Evolutionary conservation across 2,113 vertebrate species (phyloP).

Genomic region (Scortum barcoo): DNA sequence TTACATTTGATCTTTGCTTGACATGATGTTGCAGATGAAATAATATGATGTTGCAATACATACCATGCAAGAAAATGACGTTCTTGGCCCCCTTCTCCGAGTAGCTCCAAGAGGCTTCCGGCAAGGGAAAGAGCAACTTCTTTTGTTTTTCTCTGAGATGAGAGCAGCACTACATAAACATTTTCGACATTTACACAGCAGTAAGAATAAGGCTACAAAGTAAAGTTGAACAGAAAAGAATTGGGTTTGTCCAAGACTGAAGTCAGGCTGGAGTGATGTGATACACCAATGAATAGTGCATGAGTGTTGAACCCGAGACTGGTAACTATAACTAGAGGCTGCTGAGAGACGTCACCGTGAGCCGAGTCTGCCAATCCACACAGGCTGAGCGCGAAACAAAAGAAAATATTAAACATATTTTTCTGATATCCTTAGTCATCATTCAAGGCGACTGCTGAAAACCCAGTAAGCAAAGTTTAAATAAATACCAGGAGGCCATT

Average conservation of each 20-base stretch:
- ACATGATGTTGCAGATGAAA: background rate
- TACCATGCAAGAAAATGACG: slow-evolving; percentile 73
- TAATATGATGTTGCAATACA: slow-evolving; percentile 52
- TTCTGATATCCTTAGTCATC: background rate
- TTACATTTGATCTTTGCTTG: background rate
- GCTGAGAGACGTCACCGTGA: slow-evolving; percentile 77
- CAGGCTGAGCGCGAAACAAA: background rate
- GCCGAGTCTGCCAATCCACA: slow-evolving; percentile 59
- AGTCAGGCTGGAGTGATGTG: slow-evolving; percentile 84
- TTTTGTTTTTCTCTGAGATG: slow-evolving; percentile 21
- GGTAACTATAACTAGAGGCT: slow-evolving; percentile 82
- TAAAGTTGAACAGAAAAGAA: slow-evolving; percentile 81
- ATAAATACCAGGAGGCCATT: background rate
- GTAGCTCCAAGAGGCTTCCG: slow-evolving; percentile 46
- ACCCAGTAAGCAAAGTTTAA: background rate
- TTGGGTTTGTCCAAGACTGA: slow-evolving; percentile 72
- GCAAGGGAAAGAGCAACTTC: slow-evolving; percentile 24
- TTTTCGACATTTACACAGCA: slow-evolving; percentile 67
- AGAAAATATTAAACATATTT: background rate
- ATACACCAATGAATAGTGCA: slow-evolving; percentile 90
- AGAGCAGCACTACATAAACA: slow-evolving; percentile 62
- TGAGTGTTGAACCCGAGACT: slow-evolving; percentile 87
- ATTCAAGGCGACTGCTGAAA: background rate
- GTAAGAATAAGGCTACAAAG: slow-evolving; percentile 72
- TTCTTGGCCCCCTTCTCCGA: slow-evolving; percentile 27